Evolutionary conservation across 1,140 invertebrate species (phyloP).

Genomic region (Drosophila murphyi): DNA sequence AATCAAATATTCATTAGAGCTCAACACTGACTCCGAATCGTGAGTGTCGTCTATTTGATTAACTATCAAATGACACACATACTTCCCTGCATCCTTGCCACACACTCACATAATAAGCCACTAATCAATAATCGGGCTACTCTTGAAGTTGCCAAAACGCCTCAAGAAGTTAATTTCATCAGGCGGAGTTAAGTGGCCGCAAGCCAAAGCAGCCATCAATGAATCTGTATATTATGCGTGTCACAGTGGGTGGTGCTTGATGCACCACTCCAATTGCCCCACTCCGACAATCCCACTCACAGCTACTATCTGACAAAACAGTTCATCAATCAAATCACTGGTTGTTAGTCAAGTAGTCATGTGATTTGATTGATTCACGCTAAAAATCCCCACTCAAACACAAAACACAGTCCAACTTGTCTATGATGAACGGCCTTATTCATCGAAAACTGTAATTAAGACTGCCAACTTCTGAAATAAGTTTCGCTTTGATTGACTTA

Average conservation of each 20-base stretch:
- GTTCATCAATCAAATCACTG: slow-evolving; percentile 83
- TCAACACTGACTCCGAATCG: slow-evolving; percentile 6
- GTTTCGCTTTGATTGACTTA: too few relatives aligned
- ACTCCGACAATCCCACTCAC: slow-evolving; percentile 17
- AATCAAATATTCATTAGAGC: slow-evolving; percentile 65
- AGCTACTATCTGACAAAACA: slow-evolving; percentile 48
- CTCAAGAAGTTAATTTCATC: slow-evolving; percentile 72
- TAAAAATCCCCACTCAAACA: slow-evolving; percentile 76
- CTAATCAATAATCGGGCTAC: slow-evolving; percentile 72
- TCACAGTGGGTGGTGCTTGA: slow-evolving; percentile 49
- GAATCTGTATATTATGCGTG: slow-evolving; percentile 62
- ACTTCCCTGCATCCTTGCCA: not conserved
- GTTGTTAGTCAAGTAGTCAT: slow-evolving; percentile 82
- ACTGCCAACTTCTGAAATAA: too few relatives aligned
- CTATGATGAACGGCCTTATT: not conserved
- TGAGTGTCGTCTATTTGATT: slow-evolving; percentile 54
- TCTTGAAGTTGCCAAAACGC: slow-evolving; percentile 27
- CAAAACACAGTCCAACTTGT: slow-evolving; percentile 4
- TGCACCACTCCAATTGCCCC: slow-evolving; percentile 30
- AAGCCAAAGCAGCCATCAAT: slow-evolving; percentile 35
- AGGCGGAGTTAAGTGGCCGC: slow-evolving; percentile 38
- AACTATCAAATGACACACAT: slow-evolving; percentile 38
- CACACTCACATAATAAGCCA: slow-evolving; percentile 22
- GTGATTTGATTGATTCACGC: slow-evolving; percentile 82
- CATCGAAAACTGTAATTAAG: not conserved